These are phyloP conservation scores for Trochalopteron elliotii DNA, from an alignment of 2,113 vertebrate species.

Conservation along the genomic window DNA sequence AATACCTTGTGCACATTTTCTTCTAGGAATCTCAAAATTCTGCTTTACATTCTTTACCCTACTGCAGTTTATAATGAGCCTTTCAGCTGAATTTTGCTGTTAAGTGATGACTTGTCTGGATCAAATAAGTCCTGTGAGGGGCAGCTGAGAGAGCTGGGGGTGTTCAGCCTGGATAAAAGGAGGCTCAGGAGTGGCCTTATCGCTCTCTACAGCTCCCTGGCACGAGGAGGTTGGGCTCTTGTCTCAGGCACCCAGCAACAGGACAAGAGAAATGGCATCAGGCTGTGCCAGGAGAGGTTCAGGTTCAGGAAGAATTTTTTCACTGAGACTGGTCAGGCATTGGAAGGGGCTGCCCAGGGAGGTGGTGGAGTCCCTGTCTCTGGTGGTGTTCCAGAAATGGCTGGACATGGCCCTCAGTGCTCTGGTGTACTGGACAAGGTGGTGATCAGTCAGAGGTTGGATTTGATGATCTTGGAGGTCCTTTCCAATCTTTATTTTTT, in stretches of 20 bases:
- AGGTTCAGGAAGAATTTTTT: neutral
- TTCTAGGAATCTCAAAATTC: neutral
- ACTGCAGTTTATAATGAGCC: neutral
- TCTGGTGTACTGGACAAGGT: neutral
- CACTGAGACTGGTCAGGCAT: neutral
- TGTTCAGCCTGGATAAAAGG: neutral
- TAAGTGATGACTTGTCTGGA: neutral
- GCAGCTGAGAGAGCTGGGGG: neutral
- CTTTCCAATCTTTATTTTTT: neutral
- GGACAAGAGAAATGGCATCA: neutral
- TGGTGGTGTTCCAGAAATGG: neutral
- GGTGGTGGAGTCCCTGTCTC: neutral
- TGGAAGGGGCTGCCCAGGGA: neutral
- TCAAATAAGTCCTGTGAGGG: neutral
- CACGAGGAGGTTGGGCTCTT: rapidly evolving
- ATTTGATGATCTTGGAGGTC: neutral
- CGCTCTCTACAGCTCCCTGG: neutral
- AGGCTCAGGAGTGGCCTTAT: neutral
- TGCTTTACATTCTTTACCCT: neutral
- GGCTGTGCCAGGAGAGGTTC: neutral
- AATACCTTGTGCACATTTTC: neutral
- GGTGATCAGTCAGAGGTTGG: neutral
- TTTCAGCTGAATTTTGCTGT: neutral
- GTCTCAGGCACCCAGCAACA: neutral
- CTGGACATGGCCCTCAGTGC: neutral